phyloP scores from a whole-genome alignment of 1,140 invertebrate species.

The Cyrtorhinus lividipennis region DNA sequence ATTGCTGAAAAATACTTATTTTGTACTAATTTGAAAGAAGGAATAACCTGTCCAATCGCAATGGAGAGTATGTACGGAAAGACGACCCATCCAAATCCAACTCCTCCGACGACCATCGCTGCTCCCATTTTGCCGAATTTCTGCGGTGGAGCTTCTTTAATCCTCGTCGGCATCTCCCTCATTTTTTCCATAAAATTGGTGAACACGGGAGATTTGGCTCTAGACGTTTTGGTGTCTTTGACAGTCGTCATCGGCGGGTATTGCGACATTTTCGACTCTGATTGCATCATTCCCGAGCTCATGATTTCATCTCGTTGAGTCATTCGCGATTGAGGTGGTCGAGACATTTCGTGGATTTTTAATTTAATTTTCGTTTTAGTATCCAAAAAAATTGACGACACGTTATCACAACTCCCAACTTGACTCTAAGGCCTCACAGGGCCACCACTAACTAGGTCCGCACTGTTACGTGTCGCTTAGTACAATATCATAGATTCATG shows the following conservation, averaged over 20 bases:
- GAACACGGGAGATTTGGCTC: background rate
- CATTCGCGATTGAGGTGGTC: background rate
- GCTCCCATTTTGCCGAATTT: slow-evolving; percentile 20
- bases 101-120: slow-evolving; percentile 17
- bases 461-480: background rate
- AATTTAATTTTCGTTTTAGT: too few relatives aligned
- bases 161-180: background rate
- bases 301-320: too few relatives aligned
- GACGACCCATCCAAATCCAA: slow-evolving; percentile 22
- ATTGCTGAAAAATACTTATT: too few relatives aligned
- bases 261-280: background rate
- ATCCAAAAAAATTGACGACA: too few relatives aligned
- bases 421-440: background rate
- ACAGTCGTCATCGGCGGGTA: background rate
- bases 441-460: background rate
- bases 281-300: background rate
- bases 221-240: background rate
- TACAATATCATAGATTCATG: background rate
- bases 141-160: slow-evolving; percentile 17
- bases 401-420: background rate
- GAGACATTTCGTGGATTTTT: background rate
- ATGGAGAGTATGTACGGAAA: slow-evolving; percentile 22
- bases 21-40: background rate
- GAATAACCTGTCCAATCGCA: slow-evolving; percentile 17
- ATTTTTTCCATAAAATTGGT: background rate